Evolutionary conservation across 1,140 invertebrate species (phyloP), one percentile per base, ranked within the genome.

Genomic region (Zophobas atratus): DNA sequence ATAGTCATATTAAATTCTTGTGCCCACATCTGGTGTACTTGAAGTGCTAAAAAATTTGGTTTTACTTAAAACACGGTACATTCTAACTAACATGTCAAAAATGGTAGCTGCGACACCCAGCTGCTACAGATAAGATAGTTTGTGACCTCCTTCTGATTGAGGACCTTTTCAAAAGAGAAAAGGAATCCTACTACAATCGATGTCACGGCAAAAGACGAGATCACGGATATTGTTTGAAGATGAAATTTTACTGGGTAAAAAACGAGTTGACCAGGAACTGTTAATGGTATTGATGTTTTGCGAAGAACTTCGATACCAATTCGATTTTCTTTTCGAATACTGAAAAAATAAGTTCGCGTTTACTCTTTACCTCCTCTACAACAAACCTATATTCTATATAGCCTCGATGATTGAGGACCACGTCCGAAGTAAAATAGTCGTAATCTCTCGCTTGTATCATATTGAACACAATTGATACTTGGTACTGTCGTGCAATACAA

Each of bases 21-120:
- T 0, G 89, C 85, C 88, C 88, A 90, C 33, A 88, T 86, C 63
- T 88, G 81, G 75, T 88, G 86, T 46, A 88, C 83, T 75, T 90
- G 88, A 0, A 87, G 49, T 1, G 86, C 87, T 85, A 81, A 67
- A 41, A 84, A 1, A 43, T 43, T 67, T 6, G 38, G 20, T 20
- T 20, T 20, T 20, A 20, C 20, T 20, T 20, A 20, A 20, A 20
- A 20, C 20, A 20, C 20, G 20, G 20, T 20, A 20, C 20, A 20
- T 20, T 20, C 20, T 20, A 20, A 38, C 57, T 41, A 41, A 67
- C 60, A 67, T 41, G 60, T 67, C 39, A 67, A 8, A 51, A 51
- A 51, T 51, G 49, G 49, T 51, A 51, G 20, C 49, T 51, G 49
- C 3, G 49, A 51, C 6, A 51, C 20, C 49, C 49, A 51, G n/a